phyloP scores from a whole-genome alignment of 2,113 vertebrate species.

The Nanorana parkeri region DNA sequence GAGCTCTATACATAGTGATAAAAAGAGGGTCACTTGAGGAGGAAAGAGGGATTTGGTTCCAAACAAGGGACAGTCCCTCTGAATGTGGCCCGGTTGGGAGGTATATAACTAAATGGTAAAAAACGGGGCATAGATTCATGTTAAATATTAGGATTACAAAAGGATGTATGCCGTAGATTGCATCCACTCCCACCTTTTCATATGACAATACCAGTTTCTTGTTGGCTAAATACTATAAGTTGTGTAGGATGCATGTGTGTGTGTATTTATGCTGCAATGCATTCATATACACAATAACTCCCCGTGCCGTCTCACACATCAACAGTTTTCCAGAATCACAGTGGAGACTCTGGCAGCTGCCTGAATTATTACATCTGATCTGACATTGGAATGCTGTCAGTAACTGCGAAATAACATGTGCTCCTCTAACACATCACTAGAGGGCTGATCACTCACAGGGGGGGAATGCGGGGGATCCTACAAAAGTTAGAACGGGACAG shows the following conservation, averaged over 20 bases:
- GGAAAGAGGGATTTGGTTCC: too few species aligned
- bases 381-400: conserved; percentile 23
- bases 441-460: not conserved
- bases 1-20: too few species aligned
- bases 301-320: conserved; percentile 18
- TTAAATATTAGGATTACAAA: too few species aligned
- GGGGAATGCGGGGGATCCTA: not conserved
- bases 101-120: too few species aligned
- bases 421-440: not conserved
- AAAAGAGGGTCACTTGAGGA: too few species aligned
- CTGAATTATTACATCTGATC: conserved; percentile 36
- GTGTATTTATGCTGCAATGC: not conserved
- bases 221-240: not conserved
- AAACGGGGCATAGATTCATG: too few species aligned
- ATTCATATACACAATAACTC: not conserved
- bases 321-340: conserved; percentile 15
- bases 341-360: conserved; percentile 16
- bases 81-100: too few species aligned
- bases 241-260: not conserved
- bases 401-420: conserved; percentile 32
- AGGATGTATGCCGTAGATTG: too few species aligned
- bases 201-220: not conserved
- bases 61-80: too few species aligned
- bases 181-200: not conserved
- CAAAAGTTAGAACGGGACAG: not conserved